Evolutionary conservation across 2,113 vertebrate genomes (phyloP).

Genomic region (Isurus oxyrinchus): DNA sequence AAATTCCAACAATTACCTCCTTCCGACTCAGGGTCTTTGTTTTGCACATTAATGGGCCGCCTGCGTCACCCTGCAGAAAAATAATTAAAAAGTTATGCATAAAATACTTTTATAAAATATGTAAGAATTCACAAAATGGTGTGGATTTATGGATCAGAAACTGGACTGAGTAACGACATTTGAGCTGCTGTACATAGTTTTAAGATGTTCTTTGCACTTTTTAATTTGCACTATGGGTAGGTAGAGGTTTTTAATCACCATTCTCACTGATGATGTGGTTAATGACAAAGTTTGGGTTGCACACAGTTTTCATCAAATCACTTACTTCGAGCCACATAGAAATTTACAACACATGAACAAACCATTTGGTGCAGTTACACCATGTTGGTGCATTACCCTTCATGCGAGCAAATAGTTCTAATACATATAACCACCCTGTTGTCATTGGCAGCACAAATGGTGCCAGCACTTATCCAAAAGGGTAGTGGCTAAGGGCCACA

Average conservation of each 20-base stretch:
- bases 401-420: neutral
- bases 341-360: neutral
- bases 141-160: too few species aligned
- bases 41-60: constrained; percentile 42
- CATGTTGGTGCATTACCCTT: neutral
- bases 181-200: too few species aligned
- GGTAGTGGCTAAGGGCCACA: constrained; percentile 7
- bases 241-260: too few species aligned
- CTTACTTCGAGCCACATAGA: neutral
- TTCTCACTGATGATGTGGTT: too few species aligned
- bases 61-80: constrained; percentile 37
- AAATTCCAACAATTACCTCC: neutral
- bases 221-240: too few species aligned
- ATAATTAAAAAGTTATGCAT: neutral
- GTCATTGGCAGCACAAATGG: neutral
- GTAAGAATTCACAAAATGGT: neutral
- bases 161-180: too few species aligned
- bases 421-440: neutral
- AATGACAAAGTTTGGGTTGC: neutral
- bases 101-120: neutral
- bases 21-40: neutral
- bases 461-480: neutral
- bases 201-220: too few species aligned
- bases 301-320: neutral
- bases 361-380: too few species aligned